phyloP scores from a whole-genome alignment of 2,888 invertebrate species.

The Agonopterix alstromeriana region DNA sequence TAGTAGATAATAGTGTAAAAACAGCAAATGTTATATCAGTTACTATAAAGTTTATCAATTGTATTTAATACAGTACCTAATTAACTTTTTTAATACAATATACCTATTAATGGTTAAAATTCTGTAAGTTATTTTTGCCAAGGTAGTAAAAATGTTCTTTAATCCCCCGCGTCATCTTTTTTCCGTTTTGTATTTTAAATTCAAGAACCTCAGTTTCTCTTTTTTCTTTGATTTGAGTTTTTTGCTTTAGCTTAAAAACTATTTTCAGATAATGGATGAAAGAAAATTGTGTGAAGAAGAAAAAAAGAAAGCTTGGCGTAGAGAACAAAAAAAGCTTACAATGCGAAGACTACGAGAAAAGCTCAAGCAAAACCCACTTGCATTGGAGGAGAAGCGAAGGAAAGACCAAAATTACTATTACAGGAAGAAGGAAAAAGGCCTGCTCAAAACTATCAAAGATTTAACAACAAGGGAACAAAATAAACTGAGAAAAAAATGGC shows the following conservation, averaged over 20 bases:
- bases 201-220: no score
- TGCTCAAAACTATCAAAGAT: slow-evolving; percentile 12
- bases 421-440: slow-evolving; percentile 11
- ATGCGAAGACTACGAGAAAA: slow-evolving; percentile 7
- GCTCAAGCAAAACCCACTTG: slow-evolving; percentile 6
- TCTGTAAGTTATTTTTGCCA: no score
- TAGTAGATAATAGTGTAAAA: no score
- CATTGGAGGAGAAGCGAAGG: slow-evolving; percentile 9
- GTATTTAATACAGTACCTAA: no score
- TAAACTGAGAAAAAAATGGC: slow-evolving; percentile 13
- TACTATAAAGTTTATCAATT: no score
- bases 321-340: slow-evolving; percentile 12
- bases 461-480: slow-evolving; percentile 12
- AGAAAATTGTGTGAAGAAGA: slow-evolving; percentile 5
- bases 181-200: no score
- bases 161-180: no score
- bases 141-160: no score
- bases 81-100: no score
- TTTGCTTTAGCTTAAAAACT: slow-evolving; percentile 1
- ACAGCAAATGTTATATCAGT: no score
- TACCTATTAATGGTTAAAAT: no score
- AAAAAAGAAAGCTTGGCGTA: slow-evolving; percentile 10
- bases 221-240: neutral
- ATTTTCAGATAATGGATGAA: slow-evolving; percentile 2
- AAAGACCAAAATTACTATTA: slow-evolving; percentile 14